Evolutionary conservation across 2,888 invertebrate genomes (phyloP), one percentile per base, ranked within the genome.

Genomic region (Euproctis similis): DNA sequence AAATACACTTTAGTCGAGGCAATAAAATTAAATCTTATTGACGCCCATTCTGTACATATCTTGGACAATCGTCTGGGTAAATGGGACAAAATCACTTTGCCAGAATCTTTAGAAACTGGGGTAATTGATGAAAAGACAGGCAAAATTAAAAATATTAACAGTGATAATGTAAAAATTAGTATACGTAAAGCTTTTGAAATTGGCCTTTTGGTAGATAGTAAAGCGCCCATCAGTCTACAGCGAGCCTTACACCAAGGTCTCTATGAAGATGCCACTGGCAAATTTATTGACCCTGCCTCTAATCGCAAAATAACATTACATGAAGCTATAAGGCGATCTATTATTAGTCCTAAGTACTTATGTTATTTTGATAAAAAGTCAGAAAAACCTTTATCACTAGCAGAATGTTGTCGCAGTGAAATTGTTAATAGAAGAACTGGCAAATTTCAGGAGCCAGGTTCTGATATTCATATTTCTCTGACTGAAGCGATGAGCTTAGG

Each of bases 221-320:
- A 92, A 67, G 92, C 92, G 6, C 90, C 94, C 0, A 88, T 95
- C 11, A 94, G 94, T 8, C 69, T 95, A 16, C 95, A 95, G 61
- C 86, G 94, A 55, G 93, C 94, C 1, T 88, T 96, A 28, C 94
- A 94, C 63, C 92, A 94, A 75, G 95, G 95, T 1, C 77, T 95
- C 0, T 95, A 95, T 59, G 93, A 95, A 47, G 92, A 93, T 34
- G 86, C 85, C 35, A 90, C 90, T 0, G 94, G 95, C 7, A 94
- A 93, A 81, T 88, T 97, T 27, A 87, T 90, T 18, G 96, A 97
- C 74, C 92, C 93, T 0, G 87, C 88, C 34, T 92, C 91, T 2
- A 91, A 92, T 24, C 88, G 92, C 36, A 88, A 90, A 53, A 90
- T 96, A 2, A 94, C 94, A 1, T 70, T 95, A 20, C 92, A 95